Base-by-base conservation (phyloP, 2,888 invertebrate species). In the Conus canariensis region DNA sequence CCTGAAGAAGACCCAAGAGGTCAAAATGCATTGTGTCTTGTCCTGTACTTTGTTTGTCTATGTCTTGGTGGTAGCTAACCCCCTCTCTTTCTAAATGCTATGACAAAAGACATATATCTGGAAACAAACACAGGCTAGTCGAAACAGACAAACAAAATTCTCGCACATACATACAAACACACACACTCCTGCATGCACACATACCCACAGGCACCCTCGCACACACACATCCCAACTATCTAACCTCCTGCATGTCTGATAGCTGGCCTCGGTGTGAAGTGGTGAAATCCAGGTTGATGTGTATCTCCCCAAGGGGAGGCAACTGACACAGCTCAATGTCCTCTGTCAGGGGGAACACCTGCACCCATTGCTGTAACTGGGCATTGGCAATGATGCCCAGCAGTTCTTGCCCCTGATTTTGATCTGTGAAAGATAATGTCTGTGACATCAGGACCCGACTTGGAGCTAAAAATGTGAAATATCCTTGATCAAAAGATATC, bases 311-410 rank as follows among this genome's bases (percentile, higher is more conserved):
- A 60, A 96, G 92, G 64, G 96, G 95, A n/a, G 95, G 93, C 90
- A 96, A 95, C 89, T 94, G 93, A 74, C 94, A 94, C 88, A 96
- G 92, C 89, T 95, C 95, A 30, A 94, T 92, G 91, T 96, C 96
- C 90, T 96, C 96, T 45, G 93, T 91, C 70, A 96, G 92, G 0
- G 95, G 95, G 70, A 95, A 93, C 30, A 90, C 92, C 90, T 95
- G 95, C 30, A 90, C 92, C 95, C 95, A 95, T 45, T 94, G 94
- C 30, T 77, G 70, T 12, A 90, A 74, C 74, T 90, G 64, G 22
- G 91, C 90, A 16, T 91, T 89, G 59, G 87, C 90, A 5, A 95
- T 88, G 58, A 93, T 90, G 9, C 86, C 89, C 90, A 92, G 92
- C 77, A 95, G 91, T 77, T 93, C 94, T 83, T 16, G 82, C 19